These are phyloP conservation scores for Mesodorylaimus sp. DNA, from an alignment of 2,888 invertebrate species.

Conservation along the genomic window DNA sequence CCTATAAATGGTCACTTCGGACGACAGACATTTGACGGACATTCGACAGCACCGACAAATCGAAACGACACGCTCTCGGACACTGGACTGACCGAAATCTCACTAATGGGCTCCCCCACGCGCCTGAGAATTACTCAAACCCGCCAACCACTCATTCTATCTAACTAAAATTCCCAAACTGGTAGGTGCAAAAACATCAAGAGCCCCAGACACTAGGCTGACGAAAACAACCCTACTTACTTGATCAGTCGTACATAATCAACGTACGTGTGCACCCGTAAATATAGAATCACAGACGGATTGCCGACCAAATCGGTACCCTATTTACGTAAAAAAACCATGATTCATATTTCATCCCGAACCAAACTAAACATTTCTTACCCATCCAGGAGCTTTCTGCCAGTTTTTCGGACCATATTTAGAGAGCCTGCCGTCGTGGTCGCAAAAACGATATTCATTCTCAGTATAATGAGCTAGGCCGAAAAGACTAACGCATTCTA, in stretches of 20 bases:
- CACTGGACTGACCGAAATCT: no score
- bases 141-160: no score
- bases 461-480: neutral
- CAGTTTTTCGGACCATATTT: neutral
- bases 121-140: no score
- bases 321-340: neutral
- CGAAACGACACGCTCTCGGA: no score
- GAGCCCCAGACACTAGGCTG: no score
- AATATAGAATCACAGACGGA: conserved; percentile 19
- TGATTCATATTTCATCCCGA: neutral
- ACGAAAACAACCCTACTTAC: conserved; percentile 17
- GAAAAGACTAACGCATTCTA: neutral
- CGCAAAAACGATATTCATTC: neutral
- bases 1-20: no score
- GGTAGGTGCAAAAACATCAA: no score
- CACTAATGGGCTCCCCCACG: no score
- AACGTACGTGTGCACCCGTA: conserved; percentile 23
- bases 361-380: neutral
- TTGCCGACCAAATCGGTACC: conserved; percentile 6
- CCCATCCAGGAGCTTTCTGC: neutral
- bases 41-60: no score
- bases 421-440: neutral
- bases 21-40: no score
- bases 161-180: no score
- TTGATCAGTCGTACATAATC: conserved; percentile 18